These are phyloP conservation scores for Aphaenogaster floridana DNA, from an alignment of 1,140 invertebrate species.

Conservation along the genomic window DNA sequence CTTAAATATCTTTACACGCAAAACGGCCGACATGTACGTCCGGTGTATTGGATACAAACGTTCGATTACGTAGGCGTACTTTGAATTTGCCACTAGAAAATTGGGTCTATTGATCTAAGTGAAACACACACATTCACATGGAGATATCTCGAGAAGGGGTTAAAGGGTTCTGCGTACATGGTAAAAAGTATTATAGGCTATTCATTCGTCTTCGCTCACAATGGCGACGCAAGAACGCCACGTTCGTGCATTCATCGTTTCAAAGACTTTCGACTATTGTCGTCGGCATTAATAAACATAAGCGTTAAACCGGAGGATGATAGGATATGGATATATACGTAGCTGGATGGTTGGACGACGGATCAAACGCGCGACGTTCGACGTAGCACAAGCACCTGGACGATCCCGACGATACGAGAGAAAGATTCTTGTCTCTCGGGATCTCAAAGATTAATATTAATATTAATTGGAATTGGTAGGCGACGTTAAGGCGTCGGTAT, in stretches of 20 bases:
- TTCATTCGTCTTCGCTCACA: constrained; percentile 11
- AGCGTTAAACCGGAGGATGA: constrained; percentile 7
- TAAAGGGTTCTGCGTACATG: background rate
- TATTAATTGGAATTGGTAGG: background rate
- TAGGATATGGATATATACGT: background rate
- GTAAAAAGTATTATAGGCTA: constrained; percentile 17
- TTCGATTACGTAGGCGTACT: background rate
- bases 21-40: no score
- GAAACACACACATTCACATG: background rate
- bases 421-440: background rate
- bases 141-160: background rate
- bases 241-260: background rate
- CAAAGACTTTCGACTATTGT: constrained; percentile 11
- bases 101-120: constrained; percentile 5
- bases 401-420: background rate
- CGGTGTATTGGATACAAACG: background rate
- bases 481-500: background rate
- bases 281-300: constrained; percentile 42
- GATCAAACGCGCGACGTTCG: background rate
- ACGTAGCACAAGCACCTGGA: background rate
- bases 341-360: background rate
- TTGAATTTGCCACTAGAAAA: background rate
- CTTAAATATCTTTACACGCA: background rate
- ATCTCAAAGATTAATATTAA: background rate
- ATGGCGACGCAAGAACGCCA: constrained; percentile 12